A percentile compares a stretch with the other conserved stretches of the same genome.
phyloP scores from a whole-genome alignment of 1,140 invertebrate species.

The Apis cerana region DNA sequence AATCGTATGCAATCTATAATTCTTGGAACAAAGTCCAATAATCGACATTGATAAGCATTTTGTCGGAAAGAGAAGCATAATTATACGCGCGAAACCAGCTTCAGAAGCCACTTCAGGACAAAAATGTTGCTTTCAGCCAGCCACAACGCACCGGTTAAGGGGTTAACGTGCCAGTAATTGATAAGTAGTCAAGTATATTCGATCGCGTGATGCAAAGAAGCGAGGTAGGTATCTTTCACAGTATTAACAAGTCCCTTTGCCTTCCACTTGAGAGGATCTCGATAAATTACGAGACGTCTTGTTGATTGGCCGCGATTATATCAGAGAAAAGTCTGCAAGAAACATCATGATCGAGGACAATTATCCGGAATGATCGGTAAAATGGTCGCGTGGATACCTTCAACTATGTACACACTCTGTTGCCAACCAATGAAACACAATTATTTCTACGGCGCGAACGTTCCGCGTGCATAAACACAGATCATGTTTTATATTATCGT shows the following conservation, averaged over 20 bases:
- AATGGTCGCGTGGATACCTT: background rate
- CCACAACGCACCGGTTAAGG: background rate
- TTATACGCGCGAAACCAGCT: background rate
- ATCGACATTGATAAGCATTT: background rate
- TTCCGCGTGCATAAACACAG: conserved; percentile 18
- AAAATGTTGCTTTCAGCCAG: background rate
- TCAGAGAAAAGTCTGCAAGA: background rate
- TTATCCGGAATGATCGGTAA: conserved; percentile 8
- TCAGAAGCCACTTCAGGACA: background rate
- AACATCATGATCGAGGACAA: conserved; percentile 3
- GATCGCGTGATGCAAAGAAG: background rate
- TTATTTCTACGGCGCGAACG: conserved; percentile 17
- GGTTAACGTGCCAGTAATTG: conserved; percentile 14
- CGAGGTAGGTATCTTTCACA: background rate
- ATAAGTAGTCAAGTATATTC: conserved; percentile 9
- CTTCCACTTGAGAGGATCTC: background rate
- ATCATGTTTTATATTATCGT: background rate
- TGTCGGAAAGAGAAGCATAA: background rate
- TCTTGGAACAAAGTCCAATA: background rate
- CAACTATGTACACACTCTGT: background rate
- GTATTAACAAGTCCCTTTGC: conserved; percentile 5
- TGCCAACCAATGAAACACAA: background rate
- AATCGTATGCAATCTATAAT: background rate
- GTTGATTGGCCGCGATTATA: conserved; percentile 6
- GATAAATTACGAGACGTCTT: conserved; percentile 8